Evolutionary conservation across 2,113 vertebrate species (phyloP), one percentile per base, ranked within the genome.

Genomic region (Pluvialis apricaria): DNA sequence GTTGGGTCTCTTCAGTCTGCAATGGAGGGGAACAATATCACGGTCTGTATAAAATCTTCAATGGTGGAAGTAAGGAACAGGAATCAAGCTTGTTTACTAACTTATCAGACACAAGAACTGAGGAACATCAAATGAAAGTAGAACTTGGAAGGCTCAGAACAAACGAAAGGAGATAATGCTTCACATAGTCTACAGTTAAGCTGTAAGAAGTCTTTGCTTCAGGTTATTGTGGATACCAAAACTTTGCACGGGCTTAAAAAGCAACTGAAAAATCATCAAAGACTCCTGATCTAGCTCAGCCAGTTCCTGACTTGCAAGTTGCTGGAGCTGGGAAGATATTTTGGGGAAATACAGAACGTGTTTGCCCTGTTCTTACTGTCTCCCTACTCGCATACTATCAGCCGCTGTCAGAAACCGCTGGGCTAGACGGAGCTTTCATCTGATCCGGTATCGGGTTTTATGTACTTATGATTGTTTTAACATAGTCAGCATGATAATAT

Each of bases 361-460:
- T 85, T 91, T 85, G 45, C 57, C 75, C 52, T 69, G 62, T 69
- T 93, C 60, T 71, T 91, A 18, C 3, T 47, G 7, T 55, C 61
- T 88, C 90, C 26, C n/a, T 61, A 16, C 32, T 65, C 29, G 14
- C 5, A 19, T 32, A 6, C 34, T 54, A 21, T 28, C 34, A 61
- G 22, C 16, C 2, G 0, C 71, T 68, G 29, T 40, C 81, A 89
- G 71, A 73, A 91, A 28, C 34, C 44, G 38, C 80, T 89, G 68
- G 15, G 36, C 40, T 70, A 49, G 31, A 15, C 45, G 8, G 52
- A 82, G 32, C 51, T 90, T 87, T 87, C 47, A 68, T 34, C n/a
- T 3, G 1, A 31, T 13, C 12, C 4, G 3, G 2, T 40, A 36
- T 5, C 3, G 3, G 2, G 1, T 76, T 70, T 69, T 51, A 54